Evolutionary conservation across 2,888 invertebrate species (phyloP), one percentile per base, ranked within the genome.

Genomic region (Seira ritae): DNA sequence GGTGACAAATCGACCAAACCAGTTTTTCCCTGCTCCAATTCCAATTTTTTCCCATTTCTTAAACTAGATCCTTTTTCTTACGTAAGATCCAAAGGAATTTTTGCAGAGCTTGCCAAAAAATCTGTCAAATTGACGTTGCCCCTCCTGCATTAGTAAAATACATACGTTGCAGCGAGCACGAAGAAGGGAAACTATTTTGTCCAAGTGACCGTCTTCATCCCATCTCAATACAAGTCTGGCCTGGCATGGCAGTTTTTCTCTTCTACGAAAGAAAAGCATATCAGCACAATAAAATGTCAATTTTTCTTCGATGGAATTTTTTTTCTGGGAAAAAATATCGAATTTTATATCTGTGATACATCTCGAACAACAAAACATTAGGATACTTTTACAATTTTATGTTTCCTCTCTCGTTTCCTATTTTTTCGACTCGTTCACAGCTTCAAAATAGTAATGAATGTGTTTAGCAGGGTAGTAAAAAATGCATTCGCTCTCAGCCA

Each of bases 1-100:
- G n/a, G 76, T 86, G 87, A 86, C 87, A 87, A 87, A 86, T 87
- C 81, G 85, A 86, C 77, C 86, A 68, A 80, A 79, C 83, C 86
- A 74, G 72, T 71, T 67, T 79, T 62, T n/a, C 55, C 67, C 23
- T 62, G 19, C 31, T 79, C 31, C 37, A 50, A 71, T n/a, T 79
- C 31, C 37, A 50, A 71, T n/a, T 37, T 60, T 17, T 65, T 67
- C 75, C 37, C 20, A 55, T 22, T 17, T 1, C 19, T 1, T 62
- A 20, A 23, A 74, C 67, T 66, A 42, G 66, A 55, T 50, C 46
- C 60, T 74, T 67, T 17, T 17, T 55, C 55, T 12, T 55, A 17
- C 17, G 55, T 17, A 55, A 12, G 2, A 55, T 55, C 1, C 17
- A 72, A 55, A 72, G 1, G 62, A 8, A 55, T 60, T 15, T 71